Evolutionary conservation across 2,797 vertebrate species (phyloP).

Genomic region (Pangasius djambal): DNA sequence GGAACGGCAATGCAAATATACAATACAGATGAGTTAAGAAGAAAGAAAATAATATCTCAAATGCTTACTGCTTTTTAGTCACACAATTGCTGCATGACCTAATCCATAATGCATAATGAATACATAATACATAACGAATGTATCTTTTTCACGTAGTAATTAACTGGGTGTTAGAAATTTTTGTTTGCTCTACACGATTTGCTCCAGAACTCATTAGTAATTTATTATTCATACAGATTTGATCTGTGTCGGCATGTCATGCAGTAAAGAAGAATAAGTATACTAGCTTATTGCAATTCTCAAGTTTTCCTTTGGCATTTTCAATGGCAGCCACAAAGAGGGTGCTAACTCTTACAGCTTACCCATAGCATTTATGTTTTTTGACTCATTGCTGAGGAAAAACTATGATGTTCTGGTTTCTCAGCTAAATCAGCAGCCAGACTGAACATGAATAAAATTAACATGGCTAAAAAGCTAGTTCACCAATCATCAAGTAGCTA

Average conservation of each 20-base stretch:
- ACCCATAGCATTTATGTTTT: neutral
- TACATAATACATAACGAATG: conserved; percentile 63
- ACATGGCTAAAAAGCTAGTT: neutral
- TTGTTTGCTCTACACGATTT: neutral
- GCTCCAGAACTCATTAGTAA: neutral
- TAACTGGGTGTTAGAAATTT: neutral
- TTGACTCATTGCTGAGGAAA: neutral
- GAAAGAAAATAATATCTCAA: conserved; percentile 54
- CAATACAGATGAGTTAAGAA: conserved; percentile 61
- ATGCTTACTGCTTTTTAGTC: conserved; percentile 59
- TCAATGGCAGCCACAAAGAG: neutral
- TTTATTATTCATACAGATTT: conserved; percentile 1
- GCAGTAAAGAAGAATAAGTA: neutral
- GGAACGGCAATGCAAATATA: conserved; percentile 32
- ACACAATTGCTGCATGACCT: conserved; percentile 56
- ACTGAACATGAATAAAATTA: neutral
- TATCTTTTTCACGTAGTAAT: neutral
- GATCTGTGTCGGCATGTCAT: neutral
- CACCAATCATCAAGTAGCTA: neutral
- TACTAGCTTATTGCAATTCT: neutral
- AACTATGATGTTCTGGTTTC: neutral
- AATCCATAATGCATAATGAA: conserved; percentile 66
- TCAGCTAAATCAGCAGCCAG: neutral
- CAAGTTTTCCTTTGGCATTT: neutral
- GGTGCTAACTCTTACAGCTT: neutral